A percentile compares a stretch with the other conserved stretches of the same genome.
Evolutionary conservation across 2,888 invertebrate species (phyloP).

Genomic region (Drosophila tripunctata): DNA sequence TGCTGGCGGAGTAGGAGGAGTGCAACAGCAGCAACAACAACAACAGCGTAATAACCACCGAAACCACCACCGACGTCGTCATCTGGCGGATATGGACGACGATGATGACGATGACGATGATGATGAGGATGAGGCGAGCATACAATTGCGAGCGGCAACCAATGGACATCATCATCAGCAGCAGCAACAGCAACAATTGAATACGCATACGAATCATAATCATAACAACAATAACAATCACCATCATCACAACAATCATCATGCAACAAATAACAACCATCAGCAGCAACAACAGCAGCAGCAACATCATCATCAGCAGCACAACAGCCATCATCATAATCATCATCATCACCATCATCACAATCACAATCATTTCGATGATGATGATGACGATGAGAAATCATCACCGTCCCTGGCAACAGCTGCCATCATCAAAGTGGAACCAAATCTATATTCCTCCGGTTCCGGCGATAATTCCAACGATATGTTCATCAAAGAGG

Average conservation of each 20-base stretch:
- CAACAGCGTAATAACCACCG: constrained; percentile 81
- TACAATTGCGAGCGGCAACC: constrained; percentile 42
- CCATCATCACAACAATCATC: constrained; percentile 21
- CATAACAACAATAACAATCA: constrained; percentile 43
- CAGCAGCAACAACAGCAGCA: no score
- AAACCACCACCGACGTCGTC: constrained; percentile 83
- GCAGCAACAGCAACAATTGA: constrained; percentile 32
- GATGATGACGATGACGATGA: constrained; percentile 78
- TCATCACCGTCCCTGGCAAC: constrained; percentile 84
- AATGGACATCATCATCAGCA: constrained; percentile 52
- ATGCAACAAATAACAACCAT: no score
- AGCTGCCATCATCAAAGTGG: constrained; percentile 82
- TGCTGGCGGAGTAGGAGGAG: neutral
- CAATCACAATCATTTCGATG: constrained; percentile 74
- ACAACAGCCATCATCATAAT: constrained; percentile 29
- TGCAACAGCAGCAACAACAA: constrained; percentile 35
- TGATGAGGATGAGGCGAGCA: constrained; percentile 43
- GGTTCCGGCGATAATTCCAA: constrained; percentile 83
- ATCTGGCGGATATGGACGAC: constrained; percentile 79
- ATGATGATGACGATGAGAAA: constrained; percentile 82
- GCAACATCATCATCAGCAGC: constrained; percentile 31
- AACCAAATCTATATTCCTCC: constrained; percentile 83
- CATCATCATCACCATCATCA: constrained; percentile 53
- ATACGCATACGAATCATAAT: constrained; percentile 46
- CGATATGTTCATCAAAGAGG: constrained; percentile 84